Evolutionary conservation across 1,140 invertebrate species (phyloP), one percentile per base, ranked within the genome.

Genomic region (Drosophila ironensis): DNA sequence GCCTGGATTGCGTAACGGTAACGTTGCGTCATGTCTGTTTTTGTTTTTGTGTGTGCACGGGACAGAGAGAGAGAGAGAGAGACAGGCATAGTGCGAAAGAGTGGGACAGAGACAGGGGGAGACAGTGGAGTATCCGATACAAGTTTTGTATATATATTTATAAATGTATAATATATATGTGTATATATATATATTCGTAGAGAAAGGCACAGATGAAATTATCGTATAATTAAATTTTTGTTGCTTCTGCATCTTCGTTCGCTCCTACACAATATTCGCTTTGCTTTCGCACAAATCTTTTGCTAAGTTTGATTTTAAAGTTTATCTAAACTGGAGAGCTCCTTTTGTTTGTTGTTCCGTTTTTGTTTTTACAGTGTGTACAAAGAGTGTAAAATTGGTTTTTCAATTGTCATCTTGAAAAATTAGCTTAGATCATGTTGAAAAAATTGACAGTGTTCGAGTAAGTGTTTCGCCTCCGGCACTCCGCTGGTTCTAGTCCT

Each of bases 141-240:
- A 42, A n/a, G n/a, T n/a, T 66, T 52, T 44, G 37, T 44, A 66
- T 67, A 46, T 70, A 64, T 78, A 68, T 48, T 22, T 56, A 54
- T 63, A 66, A 19, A 48, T 41, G 46, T 57, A 59, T 64, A 67
- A n/a, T 54, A 46, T 72, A 30, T 63, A 22, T 33, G 41, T 48
- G 38, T 50, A 41, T 68, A 25, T 59, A 61, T 59, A 67, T 60
- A 61, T 71, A 60, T 75, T 70, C 63, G 76, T 82, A 86, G 78
- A 84, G 78, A 84, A 84, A 84, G 78, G 78, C 78, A 84, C 78
- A 84, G 78, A 84, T 84, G 78, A 84, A 84, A 86, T 78, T 84
- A 84, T 84, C 69, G 66, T 35, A 76, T 86, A 84, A 84, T 73
- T 74, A 57, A 73, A 73, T 77, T 66, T 70, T 14, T 37, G 61